Base-by-base conservation (phyloP, 2,888 invertebrate species). In the Phorcus lineatus region DNA sequence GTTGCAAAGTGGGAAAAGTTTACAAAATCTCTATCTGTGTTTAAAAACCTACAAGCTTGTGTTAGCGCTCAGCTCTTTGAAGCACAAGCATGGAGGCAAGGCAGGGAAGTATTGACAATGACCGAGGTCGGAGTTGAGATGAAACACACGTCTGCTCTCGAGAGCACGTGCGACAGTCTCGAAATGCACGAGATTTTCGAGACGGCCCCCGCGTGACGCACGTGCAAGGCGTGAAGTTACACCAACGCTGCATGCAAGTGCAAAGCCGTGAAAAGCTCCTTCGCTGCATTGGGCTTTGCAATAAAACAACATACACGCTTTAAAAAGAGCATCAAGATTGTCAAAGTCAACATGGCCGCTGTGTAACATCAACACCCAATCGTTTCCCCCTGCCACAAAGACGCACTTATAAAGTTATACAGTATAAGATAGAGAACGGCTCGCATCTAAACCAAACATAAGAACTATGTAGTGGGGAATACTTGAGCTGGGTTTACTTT, bases 211-310 rank as follows among this genome's bases (percentile, higher is more conserved):
- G 70, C 70, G 40, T 70, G 36, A 70, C 70, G 70, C 70, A 70
- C 70, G 70, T 70, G 70, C 70, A 70, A 36, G 19, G 70, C 70
- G 70, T 70, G 70, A 70, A 70, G 70, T 70, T 70, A 70, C 70
- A 19, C 36, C 36, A 11, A 31, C 19, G 19, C 31, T 17, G 40
- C 11, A 36, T 24, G 28, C 31, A 17, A 70, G 70, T 70, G 40
- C 40, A 70, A 67, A 67, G 31, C 36, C 67, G 67, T 31, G 67
- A 28, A 57, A 70, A 31, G 70, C 70, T 36, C n/a, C 28, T 70
- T 36, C 70, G 36, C 17, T 40, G 70, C 19, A 31, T 28, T 11
- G 70, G 36, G 36, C 13, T n/a, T 40, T 31, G 70, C 70, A 31
- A 36, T 70, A 70, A n/a, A 70, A 70, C 19, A 70, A 70, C 70